phyloP scores from a whole-genome alignment of 2,797 vertebrate species.

The Anableps anableps region DNA sequence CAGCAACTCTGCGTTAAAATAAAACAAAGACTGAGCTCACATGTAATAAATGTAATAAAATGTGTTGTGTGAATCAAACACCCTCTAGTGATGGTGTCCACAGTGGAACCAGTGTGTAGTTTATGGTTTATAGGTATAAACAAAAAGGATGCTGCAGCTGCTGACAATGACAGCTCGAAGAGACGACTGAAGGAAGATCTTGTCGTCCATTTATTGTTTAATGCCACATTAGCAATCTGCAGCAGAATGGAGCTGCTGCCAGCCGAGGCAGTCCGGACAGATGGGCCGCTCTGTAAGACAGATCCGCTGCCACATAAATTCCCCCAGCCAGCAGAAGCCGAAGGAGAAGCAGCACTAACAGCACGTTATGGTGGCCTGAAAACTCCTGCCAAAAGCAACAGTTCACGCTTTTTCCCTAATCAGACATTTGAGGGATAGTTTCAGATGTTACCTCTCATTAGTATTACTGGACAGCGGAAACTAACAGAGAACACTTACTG shows the following conservation, averaged over 20 bases:
- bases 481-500: slow-evolving; percentile 40
- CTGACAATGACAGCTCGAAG: slow-evolving; percentile 60
- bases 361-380: slow-evolving; percentile 69
- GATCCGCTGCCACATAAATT: slow-evolving; percentile 84
- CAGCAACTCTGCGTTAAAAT: slow-evolving; percentile 1
- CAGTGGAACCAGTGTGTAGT: slow-evolving; percentile 25
- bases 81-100: background rate
- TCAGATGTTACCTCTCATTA: slow-evolving; percentile 72
- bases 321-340: slow-evolving; percentile 68
- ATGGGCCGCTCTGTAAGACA: slow-evolving; percentile 78
- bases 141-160: slow-evolving; percentile 55
- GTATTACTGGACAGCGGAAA: slow-evolving; percentile 43
- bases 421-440: slow-evolving; percentile 66
- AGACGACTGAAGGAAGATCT: slow-evolving; percentile 66
- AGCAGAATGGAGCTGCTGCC: slow-evolving; percentile 68
- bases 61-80: slow-evolving; percentile 6
- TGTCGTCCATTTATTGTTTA: slow-evolving; percentile 76
- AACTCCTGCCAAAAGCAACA: slow-evolving; percentile 76
- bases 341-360: slow-evolving; percentile 71
- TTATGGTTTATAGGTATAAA: slow-evolving; percentile 39
- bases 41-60: slow-evolving; percentile 25
- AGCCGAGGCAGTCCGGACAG: slow-evolving; percentile 77
- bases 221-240: slow-evolving; percentile 85
- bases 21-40: slow-evolving; percentile 5
- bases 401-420: slow-evolving; percentile 67